Base-by-base conservation (phyloP, 2,888 invertebrate species). In the Parnassius orleans region DNA sequence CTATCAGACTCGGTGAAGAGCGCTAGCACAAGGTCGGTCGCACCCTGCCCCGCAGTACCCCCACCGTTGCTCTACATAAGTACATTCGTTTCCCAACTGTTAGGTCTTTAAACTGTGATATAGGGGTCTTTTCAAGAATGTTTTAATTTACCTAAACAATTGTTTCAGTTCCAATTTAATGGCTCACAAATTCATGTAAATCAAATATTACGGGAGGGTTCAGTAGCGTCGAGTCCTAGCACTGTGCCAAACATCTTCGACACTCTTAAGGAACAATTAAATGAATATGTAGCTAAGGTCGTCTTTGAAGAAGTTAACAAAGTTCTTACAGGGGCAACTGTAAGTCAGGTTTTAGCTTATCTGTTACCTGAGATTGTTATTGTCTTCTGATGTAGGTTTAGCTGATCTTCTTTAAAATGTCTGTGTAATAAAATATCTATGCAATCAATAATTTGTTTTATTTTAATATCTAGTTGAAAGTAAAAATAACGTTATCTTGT, bases 161-260 rank as follows among this genome's bases (percentile, higher is more conserved):
- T 56, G 10, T 61, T 61, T 33, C 61, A 61, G 56, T 41, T 61
- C 1, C 12, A 57, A 61, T 61, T 57, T 11, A 53, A 41, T 24
- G 52, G 56, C 10, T 12, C 59, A 11, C 44, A 46, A 14, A 15
- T 53, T 47, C 47, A 61, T 15, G 7, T 61, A 15, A 53, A 42
- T 44, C 15, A 52, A 2, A 7, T 47, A 11, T 9, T 46, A 12
- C 50, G 9, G 12, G 2, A 14, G 1, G 33, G 19, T 9, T 9
- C 44, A 14, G 10, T 53, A 46, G 57, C n/a, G 48, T 9, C 33
- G 11, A 12, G 41, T 53, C 2, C 15, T 5, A 9, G 5, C n/a
- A 7, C 42, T 19, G 1, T 14, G 42, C 9, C n/a, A 44, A 24
- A 24, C 10, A 19, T 46, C 3, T 46, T 52, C 5, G n/a, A 19